Evolutionary conservation across 2,113 vertebrate genomes (phyloP).

Genomic region (Pica pica): DNA sequence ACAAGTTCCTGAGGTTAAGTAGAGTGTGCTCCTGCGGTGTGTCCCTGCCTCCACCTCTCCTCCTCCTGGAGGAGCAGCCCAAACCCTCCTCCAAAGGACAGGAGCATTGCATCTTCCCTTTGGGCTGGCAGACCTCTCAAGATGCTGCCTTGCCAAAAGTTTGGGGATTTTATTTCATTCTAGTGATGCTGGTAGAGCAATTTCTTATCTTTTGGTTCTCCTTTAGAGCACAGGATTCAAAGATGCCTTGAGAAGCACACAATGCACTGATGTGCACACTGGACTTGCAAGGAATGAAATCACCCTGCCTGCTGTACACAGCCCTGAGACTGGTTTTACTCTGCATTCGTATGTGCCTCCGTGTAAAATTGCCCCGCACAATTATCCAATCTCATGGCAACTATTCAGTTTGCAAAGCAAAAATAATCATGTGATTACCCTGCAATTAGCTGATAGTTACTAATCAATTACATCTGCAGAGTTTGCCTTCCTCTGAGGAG

Average conservation of each 20-base stretch:
- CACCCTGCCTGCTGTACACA: neutral
- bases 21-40: neutral
- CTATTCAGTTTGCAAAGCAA: slow-evolving; percentile 72
- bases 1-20: neutral
- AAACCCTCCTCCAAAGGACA: neutral
- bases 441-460: slow-evolving; percentile 63
- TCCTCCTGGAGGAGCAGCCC: neutral
- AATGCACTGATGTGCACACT: accelerated
- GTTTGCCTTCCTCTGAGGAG: neutral
- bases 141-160: neutral
- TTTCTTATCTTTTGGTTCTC: neutral
- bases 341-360: neutral
- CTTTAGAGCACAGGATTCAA: neutral
- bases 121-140: neutral
- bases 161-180: neutral
- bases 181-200: neutral
- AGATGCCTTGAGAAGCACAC: neutral
- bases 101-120: neutral
- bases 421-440: slow-evolving; percentile 70
- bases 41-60: neutral
- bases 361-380: slow-evolving; percentile 47
- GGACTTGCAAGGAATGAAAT: neutral
- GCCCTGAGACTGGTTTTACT: neutral
- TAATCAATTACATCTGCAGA: slow-evolving; percentile 63
- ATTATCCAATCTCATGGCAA: slow-evolving; percentile 68